Evolutionary conservation across 2,797 vertebrate genomes (phyloP).

Genomic region (Oreonectes daqikongensis): DNA sequence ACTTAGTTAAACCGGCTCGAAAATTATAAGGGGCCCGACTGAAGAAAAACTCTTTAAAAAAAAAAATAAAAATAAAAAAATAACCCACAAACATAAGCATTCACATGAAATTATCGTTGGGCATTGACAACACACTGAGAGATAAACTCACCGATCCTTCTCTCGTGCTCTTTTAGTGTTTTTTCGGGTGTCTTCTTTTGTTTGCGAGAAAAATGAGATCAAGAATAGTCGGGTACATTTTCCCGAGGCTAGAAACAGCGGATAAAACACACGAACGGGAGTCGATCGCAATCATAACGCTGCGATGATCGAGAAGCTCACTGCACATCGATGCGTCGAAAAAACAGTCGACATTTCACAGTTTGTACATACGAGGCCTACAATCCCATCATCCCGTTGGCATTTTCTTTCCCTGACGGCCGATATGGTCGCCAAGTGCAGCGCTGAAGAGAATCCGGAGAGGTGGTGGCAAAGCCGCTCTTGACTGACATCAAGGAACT

Average conservation of each 20-base stretch:
- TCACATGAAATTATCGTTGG: neutral
- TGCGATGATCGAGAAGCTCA: slow-evolving; percentile 1
- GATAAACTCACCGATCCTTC: slow-evolving; percentile 51
- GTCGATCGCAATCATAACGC: slow-evolving; percentile 12
- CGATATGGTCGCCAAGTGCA: slow-evolving; percentile 54
- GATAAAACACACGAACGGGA: slow-evolving; percentile 42
- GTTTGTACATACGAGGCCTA: slow-evolving; percentile 17
- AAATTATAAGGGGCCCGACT: slow-evolving; percentile 38
- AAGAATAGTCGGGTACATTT: slow-evolving; percentile 55
- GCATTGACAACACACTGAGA: neutral
- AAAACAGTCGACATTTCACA: slow-evolving; percentile 33
- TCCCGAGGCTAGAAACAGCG: slow-evolving; percentile 43
- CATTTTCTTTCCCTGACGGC: slow-evolving; percentile 54
- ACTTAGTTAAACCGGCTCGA: slow-evolving; percentile 52
- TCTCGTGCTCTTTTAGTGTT: slow-evolving; percentile 45
- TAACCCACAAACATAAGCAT: slow-evolving; percentile 25
- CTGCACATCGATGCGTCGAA: slow-evolving; percentile 15
- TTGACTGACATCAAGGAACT: slow-evolving; percentile 51
- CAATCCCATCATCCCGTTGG: slow-evolving; percentile 48
- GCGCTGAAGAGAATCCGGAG: slow-evolving; percentile 46
- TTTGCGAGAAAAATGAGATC: slow-evolving; percentile 56
- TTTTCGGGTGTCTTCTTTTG: slow-evolving; percentile 59
- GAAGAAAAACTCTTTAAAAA: slow-evolving; percentile 38
- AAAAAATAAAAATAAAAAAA: too few species aligned
- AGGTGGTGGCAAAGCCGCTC: slow-evolving; percentile 30